Evolutionary conservation across 2,888 invertebrate species (phyloP).

Genomic region (Dilophus febrilis): DNA sequence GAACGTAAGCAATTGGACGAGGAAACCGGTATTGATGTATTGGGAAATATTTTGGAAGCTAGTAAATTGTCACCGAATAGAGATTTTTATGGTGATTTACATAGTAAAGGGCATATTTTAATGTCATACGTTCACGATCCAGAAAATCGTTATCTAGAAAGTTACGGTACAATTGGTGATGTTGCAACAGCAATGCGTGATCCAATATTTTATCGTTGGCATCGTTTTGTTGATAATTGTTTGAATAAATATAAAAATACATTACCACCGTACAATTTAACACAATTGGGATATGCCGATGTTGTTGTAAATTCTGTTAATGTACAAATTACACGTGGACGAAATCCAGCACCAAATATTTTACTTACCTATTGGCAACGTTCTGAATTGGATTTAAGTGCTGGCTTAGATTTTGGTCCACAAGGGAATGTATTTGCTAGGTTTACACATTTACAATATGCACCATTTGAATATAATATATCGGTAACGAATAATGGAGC

Average conservation of each 20-base stretch:
- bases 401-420: slow-evolving; percentile 21
- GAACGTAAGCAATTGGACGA: slow-evolving; percentile 15
- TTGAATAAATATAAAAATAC: slow-evolving; percentile 20
- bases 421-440: slow-evolving; percentile 2
- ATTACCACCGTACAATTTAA: slow-evolving; percentile 17
- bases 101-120: slow-evolving; percentile 19
- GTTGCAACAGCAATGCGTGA: slow-evolving; percentile 24
- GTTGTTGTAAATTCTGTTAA: background rate
- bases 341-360: too few relatives aligned
- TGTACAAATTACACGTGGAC: slow-evolving; percentile 5
- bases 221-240: slow-evolving; percentile 28
- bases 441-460: slow-evolving; percentile 20
- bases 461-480: slow-evolving; percentile 15
- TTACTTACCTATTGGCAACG: slow-evolving; percentile 20
- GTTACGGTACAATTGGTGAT: slow-evolving; percentile 22
- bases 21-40: slow-evolving; percentile 19
- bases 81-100: slow-evolving; percentile 17
- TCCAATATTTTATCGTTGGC: slow-evolving; percentile 26
- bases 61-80: slow-evolving; percentile 11
- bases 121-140: slow-evolving; percentile 20
- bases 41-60: slow-evolving; percentile 23
- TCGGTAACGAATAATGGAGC: slow-evolving; percentile 5
- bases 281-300: slow-evolving; percentile 11
- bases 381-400: slow-evolving; percentile 20
- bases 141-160: slow-evolving; percentile 40